Evolutionary conservation across 1,140 invertebrate genomes (phyloP), one percentile per base, ranked within the genome.

Genomic region (Bombus pascuorum): DNA sequence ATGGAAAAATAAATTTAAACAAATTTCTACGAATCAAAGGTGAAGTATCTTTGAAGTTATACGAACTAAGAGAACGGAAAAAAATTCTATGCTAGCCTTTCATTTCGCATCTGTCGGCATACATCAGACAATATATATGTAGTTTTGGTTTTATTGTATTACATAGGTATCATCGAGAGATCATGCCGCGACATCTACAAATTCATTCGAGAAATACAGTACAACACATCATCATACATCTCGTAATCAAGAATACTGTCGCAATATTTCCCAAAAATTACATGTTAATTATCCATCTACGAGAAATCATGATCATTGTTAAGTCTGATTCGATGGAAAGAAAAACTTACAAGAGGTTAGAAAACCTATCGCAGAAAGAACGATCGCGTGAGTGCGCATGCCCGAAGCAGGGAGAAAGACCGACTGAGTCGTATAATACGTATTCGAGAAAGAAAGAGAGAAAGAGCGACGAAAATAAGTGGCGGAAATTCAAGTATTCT

Each of bases 401-500:
- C 59, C 22, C 65, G 6, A 22, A 5, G 3, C 13, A 6, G 4
- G 8, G 12, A 66, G 32, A 18, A 32, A n/a, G 42, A 66, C 66
- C 12, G 65, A 70, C 25, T 25, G 34, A 80, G 65, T 53, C 25
- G 78, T 9, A 25, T 53, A 28, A 53, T 53, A 37, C 0, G 44
- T 44, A 70, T 53, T 47, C 13, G 34, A 70, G 32, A n/a, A 47
- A 68, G 65, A 80, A n/a, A 70, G 65, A 80, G 65, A 70, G 37
- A 79, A 79, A 66, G 34, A 80, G 65, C 6, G 44, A 39, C 34
- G 65, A 70, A 53, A 80, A 80, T 70, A 80, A 80, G 44, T 47
- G 65, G 78, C 57, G 75, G 42, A 80, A 80, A 80, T 80, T 80
- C 44, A 80, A 80, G 78, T 80, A 70, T 62, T 65, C 37, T 65